phyloP scores from a whole-genome alignment of 37 sponge, comb jelly and placozoan genomes.

The Corticium candelabrum region DNA sequence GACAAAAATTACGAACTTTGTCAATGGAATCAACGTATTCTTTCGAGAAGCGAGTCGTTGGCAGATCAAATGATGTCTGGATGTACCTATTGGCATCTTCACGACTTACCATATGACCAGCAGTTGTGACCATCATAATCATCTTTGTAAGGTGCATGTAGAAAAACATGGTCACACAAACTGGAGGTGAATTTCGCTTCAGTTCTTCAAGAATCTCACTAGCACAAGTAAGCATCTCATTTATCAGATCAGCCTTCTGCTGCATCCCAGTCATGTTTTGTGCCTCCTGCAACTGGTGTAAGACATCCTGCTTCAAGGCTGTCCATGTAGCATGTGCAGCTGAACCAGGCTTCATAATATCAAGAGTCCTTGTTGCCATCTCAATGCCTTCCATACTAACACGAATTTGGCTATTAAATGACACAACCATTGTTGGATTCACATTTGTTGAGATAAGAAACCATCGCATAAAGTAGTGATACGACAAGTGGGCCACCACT shows the following conservation, averaged over 20 bases:
- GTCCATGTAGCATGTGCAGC: background rate
- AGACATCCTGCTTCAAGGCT: background rate
- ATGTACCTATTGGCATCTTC: background rate
- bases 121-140: background rate
- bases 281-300: background rate
- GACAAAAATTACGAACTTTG: background rate
- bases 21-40: background rate
- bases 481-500: background rate
- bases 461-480: background rate
- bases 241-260: background rate
- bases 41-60: background rate
- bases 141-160: conserved; percentile 1
- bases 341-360: background rate
- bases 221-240: background rate
- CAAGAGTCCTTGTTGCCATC: background rate
- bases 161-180: background rate
- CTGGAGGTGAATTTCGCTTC: background rate
- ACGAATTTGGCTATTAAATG: background rate
- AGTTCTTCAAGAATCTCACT: background rate
- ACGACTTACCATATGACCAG: background rate
- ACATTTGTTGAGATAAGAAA: background rate
- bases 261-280: too few species aligned
- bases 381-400: background rate
- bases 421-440: background rate
- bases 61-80: background rate